Evolutionary conservation across 2,888 invertebrate genomes (phyloP).

Genomic region (Myopa tessellatipennis): DNA sequence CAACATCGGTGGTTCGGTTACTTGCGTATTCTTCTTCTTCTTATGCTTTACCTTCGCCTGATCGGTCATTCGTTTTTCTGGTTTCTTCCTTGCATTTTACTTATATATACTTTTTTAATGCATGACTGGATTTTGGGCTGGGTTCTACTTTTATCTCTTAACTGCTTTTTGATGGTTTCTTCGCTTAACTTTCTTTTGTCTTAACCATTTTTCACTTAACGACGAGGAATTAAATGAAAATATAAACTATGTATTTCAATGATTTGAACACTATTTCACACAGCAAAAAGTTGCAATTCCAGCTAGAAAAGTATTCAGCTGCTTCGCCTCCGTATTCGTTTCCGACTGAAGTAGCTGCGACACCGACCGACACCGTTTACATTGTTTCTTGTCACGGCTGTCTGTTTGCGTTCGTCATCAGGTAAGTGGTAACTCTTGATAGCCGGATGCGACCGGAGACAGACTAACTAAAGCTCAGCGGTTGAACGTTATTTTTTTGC

Average conservation of each 20-base stretch:
- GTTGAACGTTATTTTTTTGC: background rate
- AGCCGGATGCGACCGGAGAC: too few relatives aligned
- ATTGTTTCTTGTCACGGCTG: conserved; percentile 25
- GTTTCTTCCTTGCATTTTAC: conserved; percentile 36
- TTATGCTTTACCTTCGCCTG: background rate
- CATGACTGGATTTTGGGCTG: conserved; percentile 64
- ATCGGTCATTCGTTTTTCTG: conserved; percentile 42
- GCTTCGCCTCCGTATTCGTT: conserved; percentile 13
- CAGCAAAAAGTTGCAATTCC: conserved; percentile 11
- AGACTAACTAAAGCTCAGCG: too few relatives aligned
- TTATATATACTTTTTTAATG: conserved; percentile 45
- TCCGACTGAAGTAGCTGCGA: conserved; percentile 20
- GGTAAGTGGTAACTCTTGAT: background rate
- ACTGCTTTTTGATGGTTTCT: conserved; percentile 20
- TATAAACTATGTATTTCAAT: background rate
- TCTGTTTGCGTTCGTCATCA: conserved; percentile 33
- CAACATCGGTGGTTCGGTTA: conserved; percentile 38
- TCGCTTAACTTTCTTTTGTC: conserved; percentile 9
- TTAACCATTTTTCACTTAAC: background rate
- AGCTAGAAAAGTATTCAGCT: background rate
- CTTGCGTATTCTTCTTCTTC: background rate
- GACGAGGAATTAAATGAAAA: background rate
- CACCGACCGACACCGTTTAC: conserved; percentile 29
- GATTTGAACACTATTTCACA: conserved; percentile 7
- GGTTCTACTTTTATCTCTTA: conserved; percentile 49